A percentile compares a stretch with the other conserved stretches of the same genome.
Conservation (phyloP, 1,140 invertebrate genomes). For the Andricus grossulariae region DNA sequence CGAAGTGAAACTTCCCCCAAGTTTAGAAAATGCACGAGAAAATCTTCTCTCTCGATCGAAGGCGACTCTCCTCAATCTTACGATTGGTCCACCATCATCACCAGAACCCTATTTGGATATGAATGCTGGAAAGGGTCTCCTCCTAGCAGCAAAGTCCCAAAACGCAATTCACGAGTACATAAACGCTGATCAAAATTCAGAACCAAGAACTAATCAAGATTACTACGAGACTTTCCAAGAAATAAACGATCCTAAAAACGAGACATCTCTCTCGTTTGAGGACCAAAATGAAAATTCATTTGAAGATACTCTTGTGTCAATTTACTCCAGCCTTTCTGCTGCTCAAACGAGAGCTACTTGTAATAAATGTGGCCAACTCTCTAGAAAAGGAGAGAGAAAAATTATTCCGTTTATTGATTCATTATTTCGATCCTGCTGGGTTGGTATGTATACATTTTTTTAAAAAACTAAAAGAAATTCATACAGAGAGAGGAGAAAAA, state of each 20-base stretch:
- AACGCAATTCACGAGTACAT: conserved; percentile 45
- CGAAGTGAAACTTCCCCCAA: conserved; percentile 58
- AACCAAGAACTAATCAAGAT: conserved; percentile 45
- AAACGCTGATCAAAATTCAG: conserved; percentile 36
- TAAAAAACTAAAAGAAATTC: not conserved
- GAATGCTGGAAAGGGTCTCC: conserved; percentile 58
- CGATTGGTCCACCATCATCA: conserved; percentile 43
- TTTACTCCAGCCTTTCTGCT: conserved; percentile 60
- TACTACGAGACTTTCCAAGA: conserved; percentile 67
- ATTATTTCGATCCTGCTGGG: conserved; percentile 59
- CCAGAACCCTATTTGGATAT: conserved; percentile 70
- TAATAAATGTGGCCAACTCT: conserved; percentile 60
- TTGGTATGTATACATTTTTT: conserved; percentile 55
- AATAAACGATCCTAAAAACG: conserved; percentile 32
- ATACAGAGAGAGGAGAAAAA: not conserved
- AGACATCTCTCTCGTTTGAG: conserved; percentile 33
- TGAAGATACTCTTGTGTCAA: conserved; percentile 38
- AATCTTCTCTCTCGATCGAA: conserved; percentile 60
- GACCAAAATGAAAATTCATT: not conserved
- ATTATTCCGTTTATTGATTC: conserved; percentile 60
- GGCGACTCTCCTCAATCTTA: conserved; percentile 39
- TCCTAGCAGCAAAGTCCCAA: conserved; percentile 33
- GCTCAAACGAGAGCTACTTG: conserved; percentile 53
- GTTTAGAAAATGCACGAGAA: conserved; percentile 52
- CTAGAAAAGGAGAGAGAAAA: conserved; percentile 56